Evolutionary conservation across 1,140 invertebrate genomes (phyloP).

Genomic region (Cheumatopsyche charites): DNA sequence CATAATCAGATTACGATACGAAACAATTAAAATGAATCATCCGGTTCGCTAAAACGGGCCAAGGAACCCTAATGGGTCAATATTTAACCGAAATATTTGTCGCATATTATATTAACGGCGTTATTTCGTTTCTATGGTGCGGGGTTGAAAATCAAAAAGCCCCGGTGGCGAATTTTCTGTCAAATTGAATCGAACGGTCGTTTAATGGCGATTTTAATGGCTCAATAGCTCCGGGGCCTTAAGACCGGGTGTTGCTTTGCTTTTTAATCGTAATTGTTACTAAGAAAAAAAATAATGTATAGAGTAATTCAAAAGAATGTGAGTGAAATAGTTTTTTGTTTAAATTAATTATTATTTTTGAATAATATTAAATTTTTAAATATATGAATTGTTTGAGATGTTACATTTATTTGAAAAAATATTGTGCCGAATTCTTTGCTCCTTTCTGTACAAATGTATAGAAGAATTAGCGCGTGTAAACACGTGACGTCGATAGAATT

Average conservation of each 20-base stretch:
- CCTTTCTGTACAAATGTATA: too few relatives aligned
- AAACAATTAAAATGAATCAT: conserved; percentile 16
- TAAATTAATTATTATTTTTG: too few relatives aligned
- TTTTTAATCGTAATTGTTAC: not conserved
- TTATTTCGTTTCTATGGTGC: not conserved
- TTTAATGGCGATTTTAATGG: conserved; percentile 14
- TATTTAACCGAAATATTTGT: not conserved
- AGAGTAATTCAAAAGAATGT: too few relatives aligned
- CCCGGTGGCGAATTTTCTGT: not conserved
- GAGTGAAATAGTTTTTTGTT: too few relatives aligned
- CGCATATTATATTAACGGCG: too few relatives aligned
- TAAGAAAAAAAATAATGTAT: not conserved
- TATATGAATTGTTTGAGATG: too few relatives aligned
- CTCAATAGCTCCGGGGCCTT: not conserved
- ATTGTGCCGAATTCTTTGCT: too few relatives aligned
- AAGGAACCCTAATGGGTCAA: not conserved
- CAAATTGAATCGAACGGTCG: conserved; percentile 16
- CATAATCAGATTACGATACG: conserved; percentile 17
- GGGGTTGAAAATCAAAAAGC: not conserved
- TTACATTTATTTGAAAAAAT: too few relatives aligned
- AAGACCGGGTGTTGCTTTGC: not conserved
- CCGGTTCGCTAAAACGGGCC: not conserved
- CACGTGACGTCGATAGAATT: too few relatives aligned
- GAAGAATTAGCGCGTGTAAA: too few relatives aligned
- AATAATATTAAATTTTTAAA: too few relatives aligned